Evolutionary conservation across 53 echinoderm and acorn worm genomes (phyloP), one percentile per base, ranked within the genome.

Genomic region (Holothuria scabra): DNA sequence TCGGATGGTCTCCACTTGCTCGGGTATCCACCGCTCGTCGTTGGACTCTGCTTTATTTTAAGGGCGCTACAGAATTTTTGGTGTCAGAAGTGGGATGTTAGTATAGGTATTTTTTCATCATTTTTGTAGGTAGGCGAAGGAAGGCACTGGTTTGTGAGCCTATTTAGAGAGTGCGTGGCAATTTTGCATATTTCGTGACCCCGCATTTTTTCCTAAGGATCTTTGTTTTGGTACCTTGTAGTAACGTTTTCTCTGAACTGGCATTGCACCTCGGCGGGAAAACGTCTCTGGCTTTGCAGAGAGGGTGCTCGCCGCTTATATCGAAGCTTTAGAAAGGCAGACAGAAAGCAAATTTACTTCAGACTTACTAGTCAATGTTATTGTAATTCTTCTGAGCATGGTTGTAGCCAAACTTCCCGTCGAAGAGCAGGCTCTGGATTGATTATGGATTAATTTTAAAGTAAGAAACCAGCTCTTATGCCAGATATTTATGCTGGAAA

Each of bases 401-500:
- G n/a, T n/a, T n/a, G n/a, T n/a, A n/a, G n/a, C n/a, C n/a, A n/a
- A n/a, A n/a, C n/a, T n/a, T n/a, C n/a, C n/a, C n/a, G n/a, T n/a
- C n/a, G n/a, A n/a, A n/a, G n/a, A n/a, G n/a, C n/a, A n/a, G n/a
- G n/a, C n/a, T n/a, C n/a, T n/a, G n/a, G n/a, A n/a, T 12, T 57
- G 58, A 57, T 14, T 14, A 57, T 57, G 12, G 12, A 57, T 20
- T 12, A 57, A 57, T 57, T 20, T 57, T 12, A 57, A 12, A 14
- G 46, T 75, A n/a, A 22, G 58, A 79, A 79, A 25, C 58, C 79
- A 58, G 28, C 33, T 21, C 55, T 79, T 79, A 56, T 79, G 79
- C 60, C 79, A 26, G 59, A 79, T 79, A 18, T 79, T 16, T 79
- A 57, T 57, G 79, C 56, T 79, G 79, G 79, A 16, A 24, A 79